Evolutionary conservation across 2,113 vertebrate genomes (phyloP).

Genomic region (Argyrosomus japonicus): DNA sequence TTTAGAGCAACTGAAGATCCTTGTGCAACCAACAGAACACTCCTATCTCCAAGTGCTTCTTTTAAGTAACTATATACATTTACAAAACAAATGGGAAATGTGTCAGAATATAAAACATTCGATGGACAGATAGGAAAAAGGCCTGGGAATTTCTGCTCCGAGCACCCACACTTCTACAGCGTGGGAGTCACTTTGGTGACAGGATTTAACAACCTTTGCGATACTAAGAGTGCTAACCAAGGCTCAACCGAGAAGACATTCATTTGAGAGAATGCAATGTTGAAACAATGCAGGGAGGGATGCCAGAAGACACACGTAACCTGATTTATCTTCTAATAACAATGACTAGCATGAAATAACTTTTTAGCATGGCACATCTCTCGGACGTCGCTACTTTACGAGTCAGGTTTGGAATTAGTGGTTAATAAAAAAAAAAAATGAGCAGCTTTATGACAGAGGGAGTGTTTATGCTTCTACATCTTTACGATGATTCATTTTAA

Average conservation of each 20-base stretch:
- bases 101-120: slow-evolving; percentile 69
- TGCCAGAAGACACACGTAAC: slow-evolving; percentile 15
- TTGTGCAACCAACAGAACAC: slow-evolving; percentile 53
- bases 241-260: slow-evolving; percentile 54
- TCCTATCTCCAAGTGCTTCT: slow-evolving; percentile 64
- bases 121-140: slow-evolving; percentile 45
- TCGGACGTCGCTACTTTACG: neutral
- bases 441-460: slow-evolving; percentile 11
- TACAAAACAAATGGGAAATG: slow-evolving; percentile 64
- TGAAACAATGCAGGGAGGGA: slow-evolving; percentile 18
- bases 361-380: neutral
- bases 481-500: neutral
- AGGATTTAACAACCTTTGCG: slow-evolving; percentile 18
- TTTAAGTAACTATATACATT: slow-evolving; percentile 37
- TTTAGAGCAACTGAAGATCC: slow-evolving; percentile 60
- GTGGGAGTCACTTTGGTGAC: slow-evolving; percentile 44
- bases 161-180: slow-evolving; percentile 3
- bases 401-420: slow-evolving; percentile 18
- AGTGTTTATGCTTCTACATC: neutral
- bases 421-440: slow-evolving; percentile 4
- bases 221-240: neutral
- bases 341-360: neutral
- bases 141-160: slow-evolving; percentile 40
- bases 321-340: neutral
- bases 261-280: slow-evolving; percentile 37